Conservation (phyloP, 2,888 invertebrate species). For the Camponotus fellah region DNA sequence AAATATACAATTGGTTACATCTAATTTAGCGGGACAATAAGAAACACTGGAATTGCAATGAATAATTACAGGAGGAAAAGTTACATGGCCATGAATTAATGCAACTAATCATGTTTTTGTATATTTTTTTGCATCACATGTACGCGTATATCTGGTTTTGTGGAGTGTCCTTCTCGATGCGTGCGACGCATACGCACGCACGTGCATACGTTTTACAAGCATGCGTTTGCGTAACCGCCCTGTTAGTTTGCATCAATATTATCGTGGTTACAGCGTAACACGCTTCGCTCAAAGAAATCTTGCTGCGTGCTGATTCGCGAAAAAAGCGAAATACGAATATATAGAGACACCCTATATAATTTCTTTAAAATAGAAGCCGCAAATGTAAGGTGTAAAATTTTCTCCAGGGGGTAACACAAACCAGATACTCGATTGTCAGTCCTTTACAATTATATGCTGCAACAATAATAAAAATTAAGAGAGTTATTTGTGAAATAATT, state of each 20-base stretch:
- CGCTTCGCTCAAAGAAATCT: not conserved
- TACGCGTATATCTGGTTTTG: not conserved
- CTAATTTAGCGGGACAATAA: not conserved
- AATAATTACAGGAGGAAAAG: not conserved
- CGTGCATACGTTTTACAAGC: not conserved
- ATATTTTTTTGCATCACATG: not conserved
- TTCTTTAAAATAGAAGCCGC: no score
- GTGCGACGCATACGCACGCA: not conserved
- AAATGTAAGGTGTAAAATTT: not conserved
- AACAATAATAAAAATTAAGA: not conserved
- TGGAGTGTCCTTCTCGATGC: not conserved
- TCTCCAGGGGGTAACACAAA: not conserved
- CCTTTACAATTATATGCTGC: not conserved
- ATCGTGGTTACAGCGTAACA: not conserved
- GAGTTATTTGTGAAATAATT: not conserved
- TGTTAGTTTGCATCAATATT: not conserved
- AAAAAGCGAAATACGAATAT: not conserved
- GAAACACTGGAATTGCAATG: not conserved
- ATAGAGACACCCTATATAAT: no score
- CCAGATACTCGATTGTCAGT: not conserved
- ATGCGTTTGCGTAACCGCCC: conserved; percentile 27
- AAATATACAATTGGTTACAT: not conserved
- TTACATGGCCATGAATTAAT: conserved; percentile 1
- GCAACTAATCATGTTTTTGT: not conserved
- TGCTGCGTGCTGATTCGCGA: not conserved